Evolutionary conservation across 92 coral and sea anemone species (phyloP).

Genomic region (Metridium senile): DNA sequence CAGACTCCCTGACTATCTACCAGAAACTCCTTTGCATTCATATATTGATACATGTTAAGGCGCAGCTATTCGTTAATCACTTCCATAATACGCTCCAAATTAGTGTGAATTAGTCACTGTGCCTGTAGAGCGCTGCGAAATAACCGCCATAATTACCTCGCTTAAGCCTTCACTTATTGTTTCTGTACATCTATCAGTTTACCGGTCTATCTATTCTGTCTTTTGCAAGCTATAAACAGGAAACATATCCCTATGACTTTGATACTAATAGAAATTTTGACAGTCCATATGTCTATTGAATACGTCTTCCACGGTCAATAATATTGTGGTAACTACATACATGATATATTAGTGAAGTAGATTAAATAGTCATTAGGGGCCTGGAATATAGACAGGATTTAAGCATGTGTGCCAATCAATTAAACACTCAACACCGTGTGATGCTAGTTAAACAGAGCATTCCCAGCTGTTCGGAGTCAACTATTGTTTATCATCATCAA

Average conservation of each 20-base stretch:
- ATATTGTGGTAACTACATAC: constrained; percentile 1
- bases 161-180: too few relatives aligned
- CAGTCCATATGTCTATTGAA: constrained; percentile 11
- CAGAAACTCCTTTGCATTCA: background rate
- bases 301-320: constrained; percentile 21
- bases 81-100: background rate
- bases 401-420: constrained; percentile 24
- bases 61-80: background rate
- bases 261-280: constrained; percentile 4
- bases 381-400: constrained; percentile 26
- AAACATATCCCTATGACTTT: background rate
- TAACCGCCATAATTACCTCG: too few relatives aligned
- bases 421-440: constrained; percentile 25
- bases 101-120: background rate
- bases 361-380: constrained; percentile 16
- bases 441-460: constrained; percentile 2
- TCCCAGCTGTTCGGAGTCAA: constrained; percentile 12
- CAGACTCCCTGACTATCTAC: constrained; percentile 27
- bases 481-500: constrained; percentile 3
- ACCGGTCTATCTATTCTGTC: too few relatives aligned
- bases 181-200: too few relatives aligned
- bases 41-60: background rate
- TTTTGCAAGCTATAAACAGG: background rate
- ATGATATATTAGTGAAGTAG: constrained; percentile 20
- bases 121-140: background rate